Percentiles rank a stretch among this genome's conserved stretches.
Conservation (phyloP, 2,888 invertebrate species). For the Cataglyphis rosenhaueri region DNA sequence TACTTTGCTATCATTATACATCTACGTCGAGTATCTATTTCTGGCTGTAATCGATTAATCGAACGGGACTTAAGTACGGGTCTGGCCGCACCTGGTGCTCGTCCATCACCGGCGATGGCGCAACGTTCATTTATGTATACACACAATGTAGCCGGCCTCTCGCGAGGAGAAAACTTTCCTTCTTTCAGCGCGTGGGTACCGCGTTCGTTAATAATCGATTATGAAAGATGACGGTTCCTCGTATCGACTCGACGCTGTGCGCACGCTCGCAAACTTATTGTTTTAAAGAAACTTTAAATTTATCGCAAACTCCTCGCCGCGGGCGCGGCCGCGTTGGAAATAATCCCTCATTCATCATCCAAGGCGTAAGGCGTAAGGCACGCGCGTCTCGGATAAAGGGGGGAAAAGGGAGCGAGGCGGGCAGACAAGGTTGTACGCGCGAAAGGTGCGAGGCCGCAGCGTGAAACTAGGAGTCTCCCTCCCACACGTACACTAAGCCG, state of each 20-base stretch:
- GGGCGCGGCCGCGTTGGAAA: constrained; percentile 71
- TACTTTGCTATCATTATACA: constrained; percentile 57
- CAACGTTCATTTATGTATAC: constrained; percentile 72
- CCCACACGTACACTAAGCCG: constrained; percentile 71
- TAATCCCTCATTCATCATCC: constrained; percentile 82
- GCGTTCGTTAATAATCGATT: constrained; percentile 83
- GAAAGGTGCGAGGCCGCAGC: constrained; percentile 16
- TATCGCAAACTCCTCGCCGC: constrained; percentile 77
- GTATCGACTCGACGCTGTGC: constrained; percentile 71
- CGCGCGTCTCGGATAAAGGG: constrained; percentile 40
- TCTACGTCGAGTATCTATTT: constrained; percentile 67
- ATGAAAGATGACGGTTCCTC: constrained; percentile 80
- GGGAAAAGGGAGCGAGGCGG: neutral
- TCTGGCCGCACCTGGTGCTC: constrained; percentile 77
- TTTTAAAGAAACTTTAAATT: constrained; percentile 82
- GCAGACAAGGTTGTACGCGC: constrained; percentile 27
- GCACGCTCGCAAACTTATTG: constrained; percentile 75
- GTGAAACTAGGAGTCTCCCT: constrained; percentile 46
- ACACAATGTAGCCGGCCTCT: constrained; percentile 59
- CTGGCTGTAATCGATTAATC: constrained; percentile 77
- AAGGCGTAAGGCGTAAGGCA: constrained; percentile 61
- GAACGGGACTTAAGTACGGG: constrained; percentile 76
- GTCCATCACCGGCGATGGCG: constrained; percentile 71
- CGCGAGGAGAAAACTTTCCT: constrained; percentile 72
- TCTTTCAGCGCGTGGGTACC: constrained; percentile 64